Evolutionary conservation across 1,140 invertebrate species (phyloP), one percentile per base, ranked within the genome.

Genomic region (Drosophila repletoides): DNA sequence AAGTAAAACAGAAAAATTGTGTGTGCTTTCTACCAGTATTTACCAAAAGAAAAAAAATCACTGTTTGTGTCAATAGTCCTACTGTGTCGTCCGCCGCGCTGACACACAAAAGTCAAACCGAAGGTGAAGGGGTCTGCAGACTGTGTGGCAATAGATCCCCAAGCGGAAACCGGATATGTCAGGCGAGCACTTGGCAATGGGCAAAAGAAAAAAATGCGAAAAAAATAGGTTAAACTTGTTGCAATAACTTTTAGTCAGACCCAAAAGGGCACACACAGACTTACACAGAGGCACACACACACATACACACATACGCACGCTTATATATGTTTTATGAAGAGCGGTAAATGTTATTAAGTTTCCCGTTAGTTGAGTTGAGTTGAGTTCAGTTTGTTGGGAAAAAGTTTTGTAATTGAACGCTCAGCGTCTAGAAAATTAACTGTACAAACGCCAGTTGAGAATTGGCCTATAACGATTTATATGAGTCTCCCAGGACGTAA

Each of bases 311-410:
- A 31, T 12, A 21, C 0, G 45, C 5, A 31, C 2, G 31, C 15
- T 12, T 17, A 31, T 29, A 51, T 38, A 63, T 77, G 70, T 74
- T 83, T 77, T 84, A 84, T 84, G 74, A 58, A 45, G 12, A 74
- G 52, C 77, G 70, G 84, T 83, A 84, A 83, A 84, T 84, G 77
- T 74, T 84, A 83, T 83, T 84, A 77, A 84, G 79, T 83, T 84
- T 65, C 52, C 58, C 55, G 46, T n/a, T n/a, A n/a, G n/a, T n/a
- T n/a, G n/a, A n/a, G n/a, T n/a, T n/a, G n/a, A n/a, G n/a, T n/a
- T n/a, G n/a, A n/a, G n/a, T n/a, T n/a, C n/a, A 67, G 45, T 66
- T 56, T 60, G 56, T 59, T 63, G 66, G 64, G 77, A 45, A 60
- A 83, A 83, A 84, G 51, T 83, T 83, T 84, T 51, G 74, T 84